These are phyloP conservation scores for Cryptus viduatorius DNA, from an alignment of 2,888 invertebrate species.

Conservation along the genomic window DNA sequence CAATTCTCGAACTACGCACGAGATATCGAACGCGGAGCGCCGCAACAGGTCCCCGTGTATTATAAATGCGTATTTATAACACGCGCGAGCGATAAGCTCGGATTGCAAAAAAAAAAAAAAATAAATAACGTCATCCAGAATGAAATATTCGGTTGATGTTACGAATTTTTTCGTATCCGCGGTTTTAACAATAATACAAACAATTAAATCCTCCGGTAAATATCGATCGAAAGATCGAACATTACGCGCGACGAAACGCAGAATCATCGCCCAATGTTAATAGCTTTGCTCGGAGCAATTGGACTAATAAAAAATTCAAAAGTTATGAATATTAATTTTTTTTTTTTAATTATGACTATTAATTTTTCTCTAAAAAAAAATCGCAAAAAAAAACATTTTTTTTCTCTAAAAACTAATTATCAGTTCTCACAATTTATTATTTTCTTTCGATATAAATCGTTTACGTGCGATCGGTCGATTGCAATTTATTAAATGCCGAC, in stretches of 20 bases:
- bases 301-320: background rate
- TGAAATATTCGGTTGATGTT: background rate
- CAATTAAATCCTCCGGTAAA: background rate
- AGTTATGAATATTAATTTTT: background rate
- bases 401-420: too few relatives aligned
- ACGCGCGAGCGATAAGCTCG: constrained; percentile 29
- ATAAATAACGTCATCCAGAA: background rate
- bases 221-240: background rate
- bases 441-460: too few relatives aligned
- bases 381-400: too few relatives aligned
- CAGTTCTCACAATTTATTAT: too few relatives aligned
- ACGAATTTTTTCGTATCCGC: background rate
- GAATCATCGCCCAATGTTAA: background rate
- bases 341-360: too few relatives aligned
- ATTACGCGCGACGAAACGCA: background rate
- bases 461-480: too few relatives aligned
- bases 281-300: background rate
- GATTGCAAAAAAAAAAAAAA: background rate
- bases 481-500: too few relatives aligned
- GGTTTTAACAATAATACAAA: background rate
- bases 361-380: too few relatives aligned
- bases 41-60: constrained; percentile 34
- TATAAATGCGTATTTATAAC: constrained; percentile 24
- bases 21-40: constrained; percentile 15
- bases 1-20: constrained; percentile 48